Percentiles rank a stretch among this genome's conserved stretches.
Conservation (phyloP, 2,888 invertebrate species). For the Pyrocoelia pectoralis region DNA sequence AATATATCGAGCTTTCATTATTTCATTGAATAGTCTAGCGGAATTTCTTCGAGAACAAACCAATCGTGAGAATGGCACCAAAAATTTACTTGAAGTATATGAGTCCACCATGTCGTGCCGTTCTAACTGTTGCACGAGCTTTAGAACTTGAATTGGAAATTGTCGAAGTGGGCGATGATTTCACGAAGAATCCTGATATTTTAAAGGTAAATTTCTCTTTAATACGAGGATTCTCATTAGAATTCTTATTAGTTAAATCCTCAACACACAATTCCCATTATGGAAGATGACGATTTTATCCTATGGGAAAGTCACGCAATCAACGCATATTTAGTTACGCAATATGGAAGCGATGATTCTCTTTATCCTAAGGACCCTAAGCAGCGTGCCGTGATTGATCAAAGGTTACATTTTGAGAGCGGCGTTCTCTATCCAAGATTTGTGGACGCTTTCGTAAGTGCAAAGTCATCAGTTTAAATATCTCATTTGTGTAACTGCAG, state of each 20-base stretch:
- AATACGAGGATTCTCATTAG: too few species aligned
- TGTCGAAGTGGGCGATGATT: slow-evolving; percentile 56
- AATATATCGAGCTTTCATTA: background rate
- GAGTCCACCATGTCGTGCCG: slow-evolving; percentile 66
- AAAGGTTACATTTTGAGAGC: slow-evolving; percentile 63
- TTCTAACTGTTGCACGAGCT: slow-evolving; percentile 62
- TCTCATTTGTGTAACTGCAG: slow-evolving; percentile 39
- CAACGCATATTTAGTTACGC: slow-evolving; percentile 65
- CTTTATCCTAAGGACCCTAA: slow-evolving; percentile 63
- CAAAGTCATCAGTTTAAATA: background rate
- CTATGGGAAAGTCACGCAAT: slow-evolving; percentile 73
- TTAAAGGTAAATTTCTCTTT: slow-evolving; percentile 15
- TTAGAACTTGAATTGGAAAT: slow-evolving; percentile 62
- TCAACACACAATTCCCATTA: slow-evolving; percentile 69
- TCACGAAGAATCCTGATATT: slow-evolving; percentile 21
- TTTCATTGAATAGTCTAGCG: background rate
- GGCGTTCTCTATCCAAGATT: slow-evolving; percentile 62
- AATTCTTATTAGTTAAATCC: slow-evolving; percentile 65
- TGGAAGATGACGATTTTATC: slow-evolving; percentile 64
- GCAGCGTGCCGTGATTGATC: slow-evolving; percentile 61
- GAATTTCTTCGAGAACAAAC: background rate
- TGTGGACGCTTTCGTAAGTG: slow-evolving; percentile 61
- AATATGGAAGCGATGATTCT: slow-evolving; percentile 63
- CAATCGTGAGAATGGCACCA: slow-evolving; percentile 52
- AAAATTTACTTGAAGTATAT: slow-evolving; percentile 53